Evolutionary conservation across 2,113 vertebrate species (phyloP).

Genomic region (Lagopus muta): DNA sequence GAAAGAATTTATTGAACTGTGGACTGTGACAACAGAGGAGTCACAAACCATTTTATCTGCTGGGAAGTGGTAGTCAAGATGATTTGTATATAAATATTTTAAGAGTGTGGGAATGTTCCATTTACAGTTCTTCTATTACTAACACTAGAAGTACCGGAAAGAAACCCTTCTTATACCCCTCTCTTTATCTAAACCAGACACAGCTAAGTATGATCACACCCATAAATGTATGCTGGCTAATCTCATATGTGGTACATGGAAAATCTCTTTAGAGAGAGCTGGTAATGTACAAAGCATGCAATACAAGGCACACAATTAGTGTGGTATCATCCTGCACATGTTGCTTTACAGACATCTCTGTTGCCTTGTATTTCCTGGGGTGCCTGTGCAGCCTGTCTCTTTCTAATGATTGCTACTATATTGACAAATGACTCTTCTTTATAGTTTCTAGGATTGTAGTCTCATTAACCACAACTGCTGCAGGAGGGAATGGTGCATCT

Average conservation of each 20-base stretch:
- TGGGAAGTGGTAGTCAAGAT: neutral
- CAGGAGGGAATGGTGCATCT: neutral
- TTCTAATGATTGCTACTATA: neutral
- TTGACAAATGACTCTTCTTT: constrained; percentile 1
- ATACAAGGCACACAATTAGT: neutral
- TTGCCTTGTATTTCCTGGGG: neutral
- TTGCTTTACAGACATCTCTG: neutral
- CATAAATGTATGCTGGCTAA: neutral
- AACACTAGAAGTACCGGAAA: neutral
- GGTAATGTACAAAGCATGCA: neutral
- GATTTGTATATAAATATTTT: too few relatives aligned
- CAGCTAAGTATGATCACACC: neutral
- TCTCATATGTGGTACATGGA: neutral
- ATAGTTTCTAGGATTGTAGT: neutral
- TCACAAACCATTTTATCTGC: neutral
- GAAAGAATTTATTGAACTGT: neutral
- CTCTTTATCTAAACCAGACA: neutral
- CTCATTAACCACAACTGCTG: neutral
- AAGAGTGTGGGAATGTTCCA: neutral
- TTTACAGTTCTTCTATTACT: neutral
- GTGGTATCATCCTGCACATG: fast-evolving
- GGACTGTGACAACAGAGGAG: neutral
- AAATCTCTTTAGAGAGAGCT: neutral
- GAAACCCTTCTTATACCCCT: neutral
- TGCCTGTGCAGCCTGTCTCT: neutral